These are phyloP conservation scores for Onychostoma macrolepis DNA, from an alignment of 2,113 vertebrate genomes.

Conservation along the genomic window DNA sequence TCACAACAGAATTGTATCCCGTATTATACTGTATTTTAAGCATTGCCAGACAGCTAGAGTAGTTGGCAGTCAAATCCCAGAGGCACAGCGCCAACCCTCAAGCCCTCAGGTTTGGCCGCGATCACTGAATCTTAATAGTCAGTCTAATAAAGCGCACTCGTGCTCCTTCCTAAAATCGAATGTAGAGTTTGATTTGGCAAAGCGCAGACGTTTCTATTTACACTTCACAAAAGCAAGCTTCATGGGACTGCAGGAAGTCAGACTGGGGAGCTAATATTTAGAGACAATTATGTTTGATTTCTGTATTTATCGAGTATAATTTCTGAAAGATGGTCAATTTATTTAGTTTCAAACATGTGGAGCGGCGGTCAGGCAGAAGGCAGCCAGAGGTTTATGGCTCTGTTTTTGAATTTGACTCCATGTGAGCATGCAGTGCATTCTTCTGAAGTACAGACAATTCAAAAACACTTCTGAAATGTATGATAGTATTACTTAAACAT, in stretches of 20 bases:
- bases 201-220: slow-evolving; percentile 67
- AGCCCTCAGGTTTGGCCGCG: slow-evolving; percentile 65
- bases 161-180: slow-evolving; percentile 65
- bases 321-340: slow-evolving; percentile 64
- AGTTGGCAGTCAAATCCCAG: slow-evolving; percentile 55
- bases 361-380: slow-evolving; percentile 67
- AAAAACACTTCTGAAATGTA: slow-evolving; percentile 37
- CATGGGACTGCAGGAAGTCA: slow-evolving; percentile 65
- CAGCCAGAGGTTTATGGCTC: slow-evolving; percentile 68
- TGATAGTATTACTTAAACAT: background rate
- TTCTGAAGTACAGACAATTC: slow-evolving; percentile 55
- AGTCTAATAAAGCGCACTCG: slow-evolving; percentile 71
- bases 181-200: slow-evolving; percentile 71
- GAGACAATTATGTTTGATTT: slow-evolving; percentile 77
- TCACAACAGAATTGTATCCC: background rate
- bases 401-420: slow-evolving; percentile 54
- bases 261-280: slow-evolving; percentile 75
- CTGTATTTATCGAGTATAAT: slow-evolving; percentile 72
- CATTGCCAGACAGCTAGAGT: slow-evolving; percentile 47
- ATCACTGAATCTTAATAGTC: slow-evolving; percentile 68
- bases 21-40: background rate
- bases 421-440: slow-evolving; percentile 58
- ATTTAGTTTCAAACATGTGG: slow-evolving; percentile 70
- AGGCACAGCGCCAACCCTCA: slow-evolving; percentile 56
- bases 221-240: slow-evolving; percentile 67